Percentiles rank a stretch among this genome's conserved stretches.
These are phyloP conservation scores for Tachycineta bicolor DNA, from an alignment of 2,113 vertebrate genomes.

Conservation along the genomic window DNA sequence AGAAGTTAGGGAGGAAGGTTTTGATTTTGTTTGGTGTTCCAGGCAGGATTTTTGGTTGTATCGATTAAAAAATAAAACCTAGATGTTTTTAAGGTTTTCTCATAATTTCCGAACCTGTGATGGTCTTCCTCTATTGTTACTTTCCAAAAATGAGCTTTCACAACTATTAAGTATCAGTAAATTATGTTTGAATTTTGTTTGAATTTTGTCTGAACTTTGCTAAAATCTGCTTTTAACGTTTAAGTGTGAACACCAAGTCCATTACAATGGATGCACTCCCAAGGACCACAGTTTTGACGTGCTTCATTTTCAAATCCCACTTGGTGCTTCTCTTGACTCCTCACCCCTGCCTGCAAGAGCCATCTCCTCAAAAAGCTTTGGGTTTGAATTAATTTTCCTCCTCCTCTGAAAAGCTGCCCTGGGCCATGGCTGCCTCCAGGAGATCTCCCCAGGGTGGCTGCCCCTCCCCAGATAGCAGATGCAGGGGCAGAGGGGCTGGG, in stretches of 20 bases:
- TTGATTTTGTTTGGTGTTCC: background rate
- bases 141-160: background rate
- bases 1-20: background rate
- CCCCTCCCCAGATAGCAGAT: background rate
- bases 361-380: background rate
- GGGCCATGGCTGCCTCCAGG: background rate
- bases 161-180: background rate
- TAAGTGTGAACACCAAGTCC: background rate
- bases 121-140: accelerated
- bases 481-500: background rate
- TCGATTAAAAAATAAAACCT: background rate
- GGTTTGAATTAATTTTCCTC: background rate
- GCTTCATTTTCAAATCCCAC: background rate
- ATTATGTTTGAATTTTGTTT: background rate
- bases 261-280: background rate
- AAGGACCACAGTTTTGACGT: accelerated
- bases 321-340: background rate
- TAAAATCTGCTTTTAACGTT: background rate
- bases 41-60: background rate
- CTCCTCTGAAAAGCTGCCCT: background rate
- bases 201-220: background rate
- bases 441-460: background rate
- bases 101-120: background rate
- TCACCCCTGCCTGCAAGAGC: background rate
- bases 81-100: background rate